phyloP scores from a whole-genome alignment of 2,113 vertebrate species.

The Orthonyx spaldingii region DNA sequence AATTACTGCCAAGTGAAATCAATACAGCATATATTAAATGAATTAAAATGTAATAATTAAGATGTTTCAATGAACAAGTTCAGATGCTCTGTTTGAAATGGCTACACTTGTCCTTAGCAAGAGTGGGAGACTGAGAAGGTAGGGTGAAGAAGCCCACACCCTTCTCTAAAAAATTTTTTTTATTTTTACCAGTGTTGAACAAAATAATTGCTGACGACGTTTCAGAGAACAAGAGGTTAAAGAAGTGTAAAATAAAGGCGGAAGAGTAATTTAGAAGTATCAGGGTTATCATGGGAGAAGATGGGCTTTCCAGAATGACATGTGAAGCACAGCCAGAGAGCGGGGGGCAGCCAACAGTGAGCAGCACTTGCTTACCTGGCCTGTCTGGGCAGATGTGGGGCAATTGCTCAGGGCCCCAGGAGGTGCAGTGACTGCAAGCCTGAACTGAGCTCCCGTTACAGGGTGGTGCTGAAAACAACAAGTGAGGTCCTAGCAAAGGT shows the following conservation, averaged over 20 bases:
- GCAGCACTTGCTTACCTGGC: neutral
- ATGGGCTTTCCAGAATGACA: neutral
- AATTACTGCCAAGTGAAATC: conserved; percentile 16
- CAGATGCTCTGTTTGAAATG: neutral
- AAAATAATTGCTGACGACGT: neutral
- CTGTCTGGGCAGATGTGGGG: accelerated
- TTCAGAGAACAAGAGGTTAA: neutral
- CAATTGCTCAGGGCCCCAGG: neutral
- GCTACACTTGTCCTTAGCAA: neutral
- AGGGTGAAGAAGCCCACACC: neutral
- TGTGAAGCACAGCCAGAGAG: neutral
- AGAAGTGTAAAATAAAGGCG: neutral
- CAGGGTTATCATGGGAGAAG: neutral
- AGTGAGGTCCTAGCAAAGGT: neutral
- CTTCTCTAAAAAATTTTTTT: neutral
- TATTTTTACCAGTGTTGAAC: neutral
- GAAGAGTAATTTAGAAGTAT: neutral
- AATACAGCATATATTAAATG: neutral
- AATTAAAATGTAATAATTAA: conserved; percentile 1
- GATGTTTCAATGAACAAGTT: neutral
- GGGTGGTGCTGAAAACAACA: neutral
- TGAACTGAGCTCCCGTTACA: neutral
- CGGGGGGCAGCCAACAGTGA: accelerated
- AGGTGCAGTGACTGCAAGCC: neutral
- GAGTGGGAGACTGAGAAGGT: neutral